Conservation (phyloP, 2,888 invertebrate species). For the Oscheius sp. region DNA sequence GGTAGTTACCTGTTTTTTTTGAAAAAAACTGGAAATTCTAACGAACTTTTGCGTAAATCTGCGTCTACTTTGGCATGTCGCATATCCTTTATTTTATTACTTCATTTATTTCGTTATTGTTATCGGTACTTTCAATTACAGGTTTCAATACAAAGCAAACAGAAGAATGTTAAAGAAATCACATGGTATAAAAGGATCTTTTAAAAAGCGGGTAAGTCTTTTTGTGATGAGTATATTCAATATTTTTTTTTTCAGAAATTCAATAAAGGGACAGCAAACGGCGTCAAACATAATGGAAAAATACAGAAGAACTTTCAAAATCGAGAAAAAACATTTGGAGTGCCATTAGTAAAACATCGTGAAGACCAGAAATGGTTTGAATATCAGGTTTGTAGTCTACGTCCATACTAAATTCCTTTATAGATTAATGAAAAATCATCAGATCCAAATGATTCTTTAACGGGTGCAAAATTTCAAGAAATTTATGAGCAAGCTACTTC, state of each 20-base stretch:
- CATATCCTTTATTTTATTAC: not conserved
- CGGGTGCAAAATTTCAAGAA: slow-evolving; percentile 39
- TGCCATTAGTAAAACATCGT: slow-evolving; percentile 53
- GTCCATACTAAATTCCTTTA: not conserved
- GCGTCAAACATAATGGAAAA: not conserved
- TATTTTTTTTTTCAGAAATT: not conserved
- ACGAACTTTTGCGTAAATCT: not conserved
- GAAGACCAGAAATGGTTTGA: slow-evolving; percentile 64
- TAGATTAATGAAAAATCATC: slow-evolving; percentile 46
- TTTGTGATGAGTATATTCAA: not conserved
- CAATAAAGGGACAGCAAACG: not conserved
- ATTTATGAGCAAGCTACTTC: slow-evolving; percentile 51
- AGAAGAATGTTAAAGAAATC: not conserved
- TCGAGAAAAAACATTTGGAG: not conserved
- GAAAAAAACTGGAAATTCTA: not conserved
- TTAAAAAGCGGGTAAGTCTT: not conserved
- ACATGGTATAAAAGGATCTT: not conserved
- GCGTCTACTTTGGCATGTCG: not conserved
- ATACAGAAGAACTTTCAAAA: slow-evolving; percentile 8
- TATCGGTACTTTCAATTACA: not conserved
- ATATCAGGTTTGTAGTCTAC: slow-evolving; percentile 46
- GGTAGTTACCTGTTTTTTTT: too few species aligned
- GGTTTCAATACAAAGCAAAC: not conserved
- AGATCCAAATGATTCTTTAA: slow-evolving; percentile 39
- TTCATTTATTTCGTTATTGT: not conserved